phyloP scores from a whole-genome alignment of 2,888 invertebrate genomes.

The Chelonus formosanus region DNA sequence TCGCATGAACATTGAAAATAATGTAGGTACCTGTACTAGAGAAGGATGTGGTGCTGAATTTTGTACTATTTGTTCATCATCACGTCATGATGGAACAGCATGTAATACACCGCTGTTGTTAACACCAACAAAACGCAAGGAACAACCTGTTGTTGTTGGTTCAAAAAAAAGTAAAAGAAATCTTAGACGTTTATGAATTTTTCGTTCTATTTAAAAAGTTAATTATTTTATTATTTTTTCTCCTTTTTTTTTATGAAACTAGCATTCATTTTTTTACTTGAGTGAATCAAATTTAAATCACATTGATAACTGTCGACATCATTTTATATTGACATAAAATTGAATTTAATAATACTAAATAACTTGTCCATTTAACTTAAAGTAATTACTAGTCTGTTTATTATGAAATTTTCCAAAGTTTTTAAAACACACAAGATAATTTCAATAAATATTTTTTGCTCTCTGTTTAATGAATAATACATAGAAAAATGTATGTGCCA shows the following conservation, averaged over 20 bases:
- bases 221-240: not conserved
- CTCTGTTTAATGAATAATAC: too few species aligned
- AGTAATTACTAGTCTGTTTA: too few species aligned
- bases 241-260: not conserved
- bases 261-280: too few species aligned
- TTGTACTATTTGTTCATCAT: conserved; percentile 58
- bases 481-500: too few species aligned
- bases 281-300: too few species aligned
- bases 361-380: too few species aligned
- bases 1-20: conserved; percentile 56
- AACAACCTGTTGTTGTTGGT: conserved; percentile 53
- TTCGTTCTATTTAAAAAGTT: not conserved
- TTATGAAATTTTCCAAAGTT: too few species aligned
- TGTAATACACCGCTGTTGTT: conserved; percentile 60
- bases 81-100: conserved; percentile 52
- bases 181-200: conserved; percentile 44
- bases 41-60: conserved; percentile 60
- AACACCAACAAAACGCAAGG: conserved; percentile 60
- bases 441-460: too few species aligned
- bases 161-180: conserved; percentile 61
- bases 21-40: conserved; percentile 59
- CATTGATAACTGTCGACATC: too few species aligned
- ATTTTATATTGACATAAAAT: too few species aligned
- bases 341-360: too few species aligned
- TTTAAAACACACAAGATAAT: too few species aligned